Evolutionary conservation across 2,113 vertebrate genomes (phyloP).

Genomic region (Ictidomys tridecemlineatus): DNA sequence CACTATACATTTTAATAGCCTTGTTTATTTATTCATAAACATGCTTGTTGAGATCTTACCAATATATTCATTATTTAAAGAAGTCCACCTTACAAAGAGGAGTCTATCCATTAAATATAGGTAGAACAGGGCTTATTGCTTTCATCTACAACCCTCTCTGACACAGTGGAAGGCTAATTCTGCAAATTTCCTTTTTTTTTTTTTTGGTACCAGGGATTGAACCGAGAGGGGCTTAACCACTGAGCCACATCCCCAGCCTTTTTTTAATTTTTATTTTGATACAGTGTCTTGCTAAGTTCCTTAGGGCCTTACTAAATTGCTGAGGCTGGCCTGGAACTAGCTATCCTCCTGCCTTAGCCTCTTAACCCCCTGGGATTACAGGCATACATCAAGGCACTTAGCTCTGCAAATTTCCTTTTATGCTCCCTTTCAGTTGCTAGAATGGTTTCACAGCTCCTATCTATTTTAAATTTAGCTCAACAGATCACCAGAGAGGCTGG

Average conservation of each 20-base stretch:
- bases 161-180: background rate
- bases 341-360: too few species aligned
- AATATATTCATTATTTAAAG: slow-evolving; percentile 33
- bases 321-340: too few species aligned
- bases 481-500: background rate
- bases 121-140: background rate
- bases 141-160: background rate
- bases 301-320: too few species aligned
- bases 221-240: too few species aligned
- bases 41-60: slow-evolving; percentile 31
- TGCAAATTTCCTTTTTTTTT: too few species aligned
- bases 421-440: background rate
- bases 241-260: too few species aligned
- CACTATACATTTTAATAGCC: background rate
- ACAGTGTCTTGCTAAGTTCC: too few species aligned
- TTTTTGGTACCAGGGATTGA: too few species aligned
- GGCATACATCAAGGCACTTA: too few species aligned
- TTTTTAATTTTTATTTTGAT: too few species aligned
- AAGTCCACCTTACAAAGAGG: background rate
- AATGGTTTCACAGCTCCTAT: background rate
- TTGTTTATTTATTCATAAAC: slow-evolving; percentile 53
- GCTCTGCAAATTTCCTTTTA: background rate
- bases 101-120: background rate
- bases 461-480: background rate
- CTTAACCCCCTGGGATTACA: too few species aligned